A percentile compares a stretch with the other conserved stretches of the same genome.
Evolutionary conservation across 2,113 vertebrate genomes (phyloP).

Genomic region (Nothoprocta perdicaria): DNA sequence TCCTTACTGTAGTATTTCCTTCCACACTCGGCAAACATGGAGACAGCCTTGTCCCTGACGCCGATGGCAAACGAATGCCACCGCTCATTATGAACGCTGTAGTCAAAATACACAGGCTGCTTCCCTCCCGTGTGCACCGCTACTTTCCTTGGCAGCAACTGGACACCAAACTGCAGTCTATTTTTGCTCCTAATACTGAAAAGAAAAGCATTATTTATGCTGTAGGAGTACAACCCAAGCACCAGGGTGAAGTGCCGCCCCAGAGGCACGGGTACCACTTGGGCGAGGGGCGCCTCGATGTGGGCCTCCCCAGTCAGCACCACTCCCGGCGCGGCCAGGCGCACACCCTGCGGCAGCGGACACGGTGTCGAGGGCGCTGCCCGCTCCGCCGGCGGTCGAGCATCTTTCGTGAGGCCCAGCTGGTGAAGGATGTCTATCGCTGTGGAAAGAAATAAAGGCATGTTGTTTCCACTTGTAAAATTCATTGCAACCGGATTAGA

Average conservation of each 20-base stretch:
- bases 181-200: constrained; percentile 89
- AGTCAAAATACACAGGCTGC: constrained; percentile 85
- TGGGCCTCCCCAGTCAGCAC: constrained; percentile 78
- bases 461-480: constrained; percentile 11
- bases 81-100: constrained; percentile 85
- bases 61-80: constrained; percentile 89
- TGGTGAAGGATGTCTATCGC: constrained; percentile 92
- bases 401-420: constrained; percentile 83
- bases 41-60: constrained; percentile 80
- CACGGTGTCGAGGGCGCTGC: constrained; percentile 59
- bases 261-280: constrained; percentile 80
- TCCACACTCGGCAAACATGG: constrained; percentile 87
- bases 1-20: constrained; percentile 80
- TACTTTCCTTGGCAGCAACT: constrained; percentile 88
- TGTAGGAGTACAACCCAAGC: constrained; percentile 87
- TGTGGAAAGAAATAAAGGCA: constrained; percentile 74
- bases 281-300: constrained; percentile 80
- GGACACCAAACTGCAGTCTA: constrained; percentile 90
- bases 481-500: too few species aligned
- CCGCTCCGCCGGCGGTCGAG: constrained; percentile 66
- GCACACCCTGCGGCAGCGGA: constrained; percentile 77
- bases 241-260: constrained; percentile 86
- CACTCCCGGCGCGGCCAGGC: constrained; percentile 79
- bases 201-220: constrained; percentile 92
- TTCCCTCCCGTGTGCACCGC: constrained; percentile 86